These are phyloP conservation scores for Oxytorus armatus DNA, from an alignment of 2,888 invertebrate species.

Conservation along the genomic window DNA sequence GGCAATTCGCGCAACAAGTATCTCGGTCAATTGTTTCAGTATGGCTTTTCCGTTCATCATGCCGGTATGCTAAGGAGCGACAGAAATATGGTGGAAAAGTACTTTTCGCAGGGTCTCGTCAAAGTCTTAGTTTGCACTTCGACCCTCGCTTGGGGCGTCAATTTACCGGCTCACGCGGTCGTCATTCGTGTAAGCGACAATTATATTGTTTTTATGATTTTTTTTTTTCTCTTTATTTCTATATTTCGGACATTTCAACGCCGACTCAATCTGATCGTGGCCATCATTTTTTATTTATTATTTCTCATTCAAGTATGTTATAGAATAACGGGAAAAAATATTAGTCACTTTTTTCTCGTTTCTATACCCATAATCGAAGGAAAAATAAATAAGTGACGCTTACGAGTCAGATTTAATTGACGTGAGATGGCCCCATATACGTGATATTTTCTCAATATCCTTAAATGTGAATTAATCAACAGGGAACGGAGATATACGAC, in stretches of 20 bases:
- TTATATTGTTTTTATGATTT: slow-evolving; percentile 1
- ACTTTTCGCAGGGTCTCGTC: slow-evolving; percentile 94
- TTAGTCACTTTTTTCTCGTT: too few relatives aligned
- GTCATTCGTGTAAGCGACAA: slow-evolving; percentile 91
- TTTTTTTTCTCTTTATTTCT: background rate
- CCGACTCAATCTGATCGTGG: too few relatives aligned
- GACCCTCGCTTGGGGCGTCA: slow-evolving; percentile 99
- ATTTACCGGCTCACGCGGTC: slow-evolving; percentile 99
- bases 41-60: slow-evolving; percentile 98
- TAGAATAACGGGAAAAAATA: too few relatives aligned
- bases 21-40: slow-evolving; percentile 92
- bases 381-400: too few relatives aligned
- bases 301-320: too few relatives aligned
- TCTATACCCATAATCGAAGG: too few relatives aligned
- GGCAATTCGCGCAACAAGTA: slow-evolving; percentile 92
- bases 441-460: too few relatives aligned
- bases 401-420: too few relatives aligned
- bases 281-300: too few relatives aligned
- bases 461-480: slow-evolving; percentile 69
- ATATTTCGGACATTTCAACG: background rate
- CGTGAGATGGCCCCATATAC: too few relatives aligned
- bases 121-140: slow-evolving; percentile 98
- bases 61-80: slow-evolving; percentile 97
- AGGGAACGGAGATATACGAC: slow-evolving; percentile 99
- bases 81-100: slow-evolving; percentile 94